Conservation (phyloP, 2,797 vertebrate genomes). For the Silurus aristotelis region DNA sequence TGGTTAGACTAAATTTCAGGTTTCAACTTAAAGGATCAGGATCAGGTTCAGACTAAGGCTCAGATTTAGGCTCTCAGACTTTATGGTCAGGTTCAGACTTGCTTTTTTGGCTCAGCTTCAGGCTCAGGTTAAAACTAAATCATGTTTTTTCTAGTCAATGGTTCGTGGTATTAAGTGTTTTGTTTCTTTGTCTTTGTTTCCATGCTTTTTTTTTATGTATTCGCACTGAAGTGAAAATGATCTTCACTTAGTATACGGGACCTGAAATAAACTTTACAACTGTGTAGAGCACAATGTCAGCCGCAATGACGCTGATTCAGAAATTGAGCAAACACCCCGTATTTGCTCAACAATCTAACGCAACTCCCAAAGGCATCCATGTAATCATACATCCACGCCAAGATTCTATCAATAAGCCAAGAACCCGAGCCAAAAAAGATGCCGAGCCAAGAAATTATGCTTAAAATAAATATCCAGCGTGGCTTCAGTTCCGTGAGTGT, state of each 20-base stretch:
- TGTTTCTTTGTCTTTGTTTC: too few species aligned
- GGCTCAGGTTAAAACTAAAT: too few species aligned
- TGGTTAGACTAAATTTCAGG: too few species aligned
- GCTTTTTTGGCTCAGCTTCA: too few species aligned
- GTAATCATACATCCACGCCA: slow-evolving; percentile 49
- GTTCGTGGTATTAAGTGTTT: too few species aligned
- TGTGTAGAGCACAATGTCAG: slow-evolving; percentile 15
- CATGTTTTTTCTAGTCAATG: too few species aligned
- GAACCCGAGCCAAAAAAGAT: slow-evolving; percentile 17
- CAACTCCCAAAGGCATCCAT: slow-evolving; percentile 37
- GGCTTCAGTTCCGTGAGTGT: slow-evolving; percentile 31
- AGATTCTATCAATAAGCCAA: slow-evolving; percentile 45
- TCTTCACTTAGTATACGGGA: not conserved
- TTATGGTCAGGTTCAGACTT: too few species aligned
- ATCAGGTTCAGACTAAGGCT: too few species aligned
- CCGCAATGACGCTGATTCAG: slow-evolving; percentile 14
- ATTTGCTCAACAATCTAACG: slow-evolving; percentile 33
- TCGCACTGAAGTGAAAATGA: not conserved
- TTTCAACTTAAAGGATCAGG: too few species aligned
- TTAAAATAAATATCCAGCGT: slow-evolving; percentile 48
- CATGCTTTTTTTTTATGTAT: too few species aligned
- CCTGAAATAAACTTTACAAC: not conserved
- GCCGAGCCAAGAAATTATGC: slow-evolving; percentile 24
- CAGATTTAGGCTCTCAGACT: too few species aligned
- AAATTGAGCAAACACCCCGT: slow-evolving; percentile 21